Conservation (phyloP, 2,113 vertebrate species). For the Sinosuthora webbiana region DNA sequence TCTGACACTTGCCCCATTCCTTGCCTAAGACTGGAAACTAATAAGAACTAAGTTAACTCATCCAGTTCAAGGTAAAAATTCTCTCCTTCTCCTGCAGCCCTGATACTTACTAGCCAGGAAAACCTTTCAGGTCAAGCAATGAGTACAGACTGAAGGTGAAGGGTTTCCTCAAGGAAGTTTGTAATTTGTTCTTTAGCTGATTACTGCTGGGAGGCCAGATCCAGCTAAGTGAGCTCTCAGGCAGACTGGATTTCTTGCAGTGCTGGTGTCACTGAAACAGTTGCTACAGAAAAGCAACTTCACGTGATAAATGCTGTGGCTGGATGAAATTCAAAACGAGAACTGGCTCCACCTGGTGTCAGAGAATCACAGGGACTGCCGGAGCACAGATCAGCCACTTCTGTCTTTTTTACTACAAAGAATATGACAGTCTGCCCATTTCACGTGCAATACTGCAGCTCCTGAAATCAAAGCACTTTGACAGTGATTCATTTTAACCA, state of each 20-base stretch:
- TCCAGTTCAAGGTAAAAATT: background rate
- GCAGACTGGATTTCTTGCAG: background rate
- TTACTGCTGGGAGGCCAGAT: background rate
- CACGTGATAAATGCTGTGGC: background rate
- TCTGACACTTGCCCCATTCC: background rate
- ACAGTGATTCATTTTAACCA: background rate
- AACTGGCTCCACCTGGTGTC: background rate
- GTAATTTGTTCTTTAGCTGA: background rate
- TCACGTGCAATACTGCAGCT: background rate
- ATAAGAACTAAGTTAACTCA: background rate
- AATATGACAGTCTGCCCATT: background rate
- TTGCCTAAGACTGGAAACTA: background rate
- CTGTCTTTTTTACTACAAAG: background rate
- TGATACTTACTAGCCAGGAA: background rate
- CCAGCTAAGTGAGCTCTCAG: background rate
- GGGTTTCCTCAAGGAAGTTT: background rate
- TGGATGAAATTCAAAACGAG: background rate
- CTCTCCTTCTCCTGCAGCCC: background rate
- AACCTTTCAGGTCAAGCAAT: background rate
- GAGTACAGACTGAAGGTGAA: fast-evolving
- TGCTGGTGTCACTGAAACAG: background rate
- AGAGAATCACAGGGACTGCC: background rate
- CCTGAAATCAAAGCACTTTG: background rate
- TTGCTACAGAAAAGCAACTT: background rate
- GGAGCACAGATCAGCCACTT: background rate